phyloP scores from a whole-genome alignment of 2,888 invertebrate species.

The Sarcophaga rosellei region DNA sequence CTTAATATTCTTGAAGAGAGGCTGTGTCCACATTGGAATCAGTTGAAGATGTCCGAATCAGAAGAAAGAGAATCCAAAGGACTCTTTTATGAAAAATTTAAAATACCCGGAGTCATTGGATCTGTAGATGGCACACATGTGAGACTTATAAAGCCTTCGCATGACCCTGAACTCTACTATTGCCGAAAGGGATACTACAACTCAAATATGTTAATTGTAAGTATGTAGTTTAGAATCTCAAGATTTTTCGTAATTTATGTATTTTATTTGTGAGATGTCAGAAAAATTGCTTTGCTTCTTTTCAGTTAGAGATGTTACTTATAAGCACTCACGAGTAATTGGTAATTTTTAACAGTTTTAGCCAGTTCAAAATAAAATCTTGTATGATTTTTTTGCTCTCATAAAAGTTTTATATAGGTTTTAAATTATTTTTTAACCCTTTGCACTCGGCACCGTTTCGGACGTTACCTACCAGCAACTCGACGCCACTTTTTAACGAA shows the following conservation, averaged over 20 bases:
- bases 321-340: too few relatives aligned
- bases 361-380: slow-evolving; percentile 6
- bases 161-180: slow-evolving; percentile 37
- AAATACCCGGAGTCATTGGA: slow-evolving; percentile 36
- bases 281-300: not conserved
- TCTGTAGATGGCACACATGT: slow-evolving; percentile 42
- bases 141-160: slow-evolving; percentile 19
- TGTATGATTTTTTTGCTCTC: not conserved
- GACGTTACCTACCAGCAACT: too few relatives aligned
- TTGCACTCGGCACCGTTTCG: too few relatives aligned
- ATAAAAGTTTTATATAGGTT: slow-evolving; percentile 1
- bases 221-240: too few relatives aligned
- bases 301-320: too few relatives aligned
- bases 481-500: too few relatives aligned
- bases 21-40: slow-evolving; percentile 36
- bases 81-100: slow-evolving; percentile 30
- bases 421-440: slow-evolving; percentile 10
- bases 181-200: not conserved
- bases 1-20: slow-evolving; percentile 32
- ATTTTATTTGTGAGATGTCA: too few relatives aligned
- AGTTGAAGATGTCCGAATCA: slow-evolving; percentile 23
- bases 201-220: too few relatives aligned
- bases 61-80: slow-evolving; percentile 23
- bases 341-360: too few relatives aligned
- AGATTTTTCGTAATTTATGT: too few relatives aligned